Base-by-base conservation (phyloP, 2,797 vertebrate species). In the Labroides dimidiatus region DNA sequence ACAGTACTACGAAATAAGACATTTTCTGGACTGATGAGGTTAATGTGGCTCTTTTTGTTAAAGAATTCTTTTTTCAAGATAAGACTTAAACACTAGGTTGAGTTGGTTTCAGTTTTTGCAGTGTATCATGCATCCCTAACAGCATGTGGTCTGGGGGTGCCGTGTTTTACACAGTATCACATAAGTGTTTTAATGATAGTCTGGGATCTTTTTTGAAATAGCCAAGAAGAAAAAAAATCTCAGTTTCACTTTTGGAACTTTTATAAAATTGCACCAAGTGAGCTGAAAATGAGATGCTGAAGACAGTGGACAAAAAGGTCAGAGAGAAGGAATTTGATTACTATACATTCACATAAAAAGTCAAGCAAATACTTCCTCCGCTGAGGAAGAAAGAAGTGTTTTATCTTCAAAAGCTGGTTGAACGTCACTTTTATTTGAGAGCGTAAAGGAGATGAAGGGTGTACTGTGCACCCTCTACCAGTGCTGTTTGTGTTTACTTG, bases 221-320 rank as follows among this genome's bases (percentile, higher is more conserved):
- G 37, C 19, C 33, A 1, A 39, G 2, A 17, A 23, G 39, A 62
- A 45, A 44, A 16, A 33, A 17, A 56, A 20, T 57, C 60, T 60
- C 2, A 50, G 71, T 71, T 70, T 6, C 64, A 10, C n/a, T 44
- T 64, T 20, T 45, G 1, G 3, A 30, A 41, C 23, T 41, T 51
- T 44, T 21, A 24, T 7, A 44, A 13, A 70, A 75, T 72, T 69
- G 49, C 47, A 75, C 24, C 62, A 19, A 23, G 19, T 64, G 30
- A 56, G 43, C 58, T 52, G 20, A 78, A 74, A 81, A 66, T 54
- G n/a, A 65, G 57, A 72, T 72, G 43, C n/a, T 68, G 44, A 59
- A 39, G 70, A 83, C 74, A 81, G 78, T 80, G 63, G 56, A 69
- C 52, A 43, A 55, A 72, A 78, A 80, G 80, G 58, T 60, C 50